Evolutionary conservation across 2,797 vertebrate species (phyloP).

Genomic region (Enteromius viviparus): DNA sequence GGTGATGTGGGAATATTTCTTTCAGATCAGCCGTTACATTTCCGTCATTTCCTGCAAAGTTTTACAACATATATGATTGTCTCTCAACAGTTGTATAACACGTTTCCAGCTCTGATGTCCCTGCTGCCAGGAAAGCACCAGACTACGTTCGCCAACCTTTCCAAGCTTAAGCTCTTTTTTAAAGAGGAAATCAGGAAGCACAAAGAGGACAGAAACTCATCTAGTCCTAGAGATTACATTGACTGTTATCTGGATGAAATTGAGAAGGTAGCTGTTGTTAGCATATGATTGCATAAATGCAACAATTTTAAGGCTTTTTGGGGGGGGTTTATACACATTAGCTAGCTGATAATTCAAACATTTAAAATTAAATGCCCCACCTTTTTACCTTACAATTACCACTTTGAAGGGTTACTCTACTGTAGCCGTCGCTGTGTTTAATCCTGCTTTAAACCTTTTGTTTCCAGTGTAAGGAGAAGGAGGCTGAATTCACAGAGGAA

Average conservation of each 20-base stretch:
- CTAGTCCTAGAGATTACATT: slow-evolving; percentile 74
- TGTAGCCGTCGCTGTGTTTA: not conserved
- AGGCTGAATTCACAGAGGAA: slow-evolving; percentile 70
- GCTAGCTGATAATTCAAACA: not conserved
- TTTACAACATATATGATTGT: not conserved
- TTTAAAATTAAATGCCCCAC: not conserved
- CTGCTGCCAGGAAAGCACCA: slow-evolving; percentile 78
- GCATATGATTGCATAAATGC: not conserved
- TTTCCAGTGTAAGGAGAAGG: slow-evolving; percentile 61
- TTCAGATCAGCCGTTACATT: no score
- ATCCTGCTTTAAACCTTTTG: not conserved
- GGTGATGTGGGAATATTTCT: not conserved
- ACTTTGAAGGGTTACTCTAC: not conserved
- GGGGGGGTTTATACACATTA: not conserved
- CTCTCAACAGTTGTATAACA: slow-evolving; percentile 63
- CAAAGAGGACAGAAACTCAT: slow-evolving; percentile 73
- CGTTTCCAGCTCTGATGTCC: slow-evolving; percentile 73
- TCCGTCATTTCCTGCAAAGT: not conserved
- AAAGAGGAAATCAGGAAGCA: slow-evolving; percentile 68
- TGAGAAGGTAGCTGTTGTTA: slow-evolving; percentile 65
- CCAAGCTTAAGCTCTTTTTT: slow-evolving; percentile 63
- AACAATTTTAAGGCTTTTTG: not conserved
- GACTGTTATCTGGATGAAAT: slow-evolving; percentile 83
- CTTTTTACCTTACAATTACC: not conserved
- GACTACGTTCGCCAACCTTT: slow-evolving; percentile 55